Conservation (phyloP, 2,113 vertebrate species). For the Hystrix cristata region DNA sequence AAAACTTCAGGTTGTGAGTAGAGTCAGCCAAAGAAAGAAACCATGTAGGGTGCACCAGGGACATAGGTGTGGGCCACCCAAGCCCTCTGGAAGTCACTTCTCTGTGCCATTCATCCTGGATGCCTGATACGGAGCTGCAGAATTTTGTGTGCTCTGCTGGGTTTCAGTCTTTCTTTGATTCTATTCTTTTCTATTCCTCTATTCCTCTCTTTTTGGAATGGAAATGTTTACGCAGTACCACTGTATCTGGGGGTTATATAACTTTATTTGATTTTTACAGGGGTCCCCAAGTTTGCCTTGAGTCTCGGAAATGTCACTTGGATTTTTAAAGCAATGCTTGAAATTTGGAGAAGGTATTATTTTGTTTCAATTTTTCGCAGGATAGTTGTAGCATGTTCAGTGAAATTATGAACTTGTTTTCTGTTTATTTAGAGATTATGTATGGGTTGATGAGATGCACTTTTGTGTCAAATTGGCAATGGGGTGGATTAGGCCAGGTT, state of each 20-base stretch:
- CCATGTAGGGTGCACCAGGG: too few relatives aligned
- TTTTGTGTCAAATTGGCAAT: background rate
- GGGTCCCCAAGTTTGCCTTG: background rate
- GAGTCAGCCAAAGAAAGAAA: background rate
- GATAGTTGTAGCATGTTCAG: background rate
- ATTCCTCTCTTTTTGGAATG: too few relatives aligned
- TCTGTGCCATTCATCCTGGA: background rate
- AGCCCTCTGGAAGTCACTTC: background rate
- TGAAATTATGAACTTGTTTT: background rate
- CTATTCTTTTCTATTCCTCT: background rate
- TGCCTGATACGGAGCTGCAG: background rate
- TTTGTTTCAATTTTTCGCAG: background rate
- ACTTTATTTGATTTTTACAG: background rate
- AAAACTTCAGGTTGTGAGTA: background rate
- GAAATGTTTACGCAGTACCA: too few relatives aligned
- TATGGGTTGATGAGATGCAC: background rate
- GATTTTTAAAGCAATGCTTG: background rate
- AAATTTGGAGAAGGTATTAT: background rate
- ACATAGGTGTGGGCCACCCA: background rate
- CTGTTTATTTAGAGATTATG: background rate
- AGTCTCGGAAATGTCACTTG: background rate
- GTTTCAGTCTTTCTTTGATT: background rate
- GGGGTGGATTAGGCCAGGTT: background rate
- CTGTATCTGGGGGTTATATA: background rate
- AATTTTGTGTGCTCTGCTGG: background rate